Conservation (phyloP, 35 echinoderm and acorn worm genomes). For the Antedon bifida region DNA sequence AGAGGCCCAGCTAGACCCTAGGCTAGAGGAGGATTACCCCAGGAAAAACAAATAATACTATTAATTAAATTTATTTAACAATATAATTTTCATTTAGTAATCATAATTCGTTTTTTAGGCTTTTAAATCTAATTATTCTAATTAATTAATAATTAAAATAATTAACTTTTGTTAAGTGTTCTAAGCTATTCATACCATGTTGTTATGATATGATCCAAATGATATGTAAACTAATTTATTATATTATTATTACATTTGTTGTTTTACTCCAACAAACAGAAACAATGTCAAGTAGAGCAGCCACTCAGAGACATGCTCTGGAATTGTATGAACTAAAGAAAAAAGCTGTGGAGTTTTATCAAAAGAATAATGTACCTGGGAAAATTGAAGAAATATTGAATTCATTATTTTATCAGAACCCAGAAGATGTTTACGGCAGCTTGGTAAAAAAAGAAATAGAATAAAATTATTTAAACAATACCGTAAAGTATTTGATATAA, state of each 20-base stretch:
- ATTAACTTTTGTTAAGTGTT: too few species aligned
- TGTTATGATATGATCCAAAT: too few species aligned
- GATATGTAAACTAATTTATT: too few species aligned
- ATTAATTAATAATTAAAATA: too few species aligned
- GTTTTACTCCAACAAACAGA: not conserved
- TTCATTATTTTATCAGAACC: slow-evolving; percentile 83
- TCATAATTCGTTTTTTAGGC: too few species aligned
- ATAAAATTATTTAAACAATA: too few species aligned
- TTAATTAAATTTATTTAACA: too few species aligned
- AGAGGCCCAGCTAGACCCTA: not conserved
- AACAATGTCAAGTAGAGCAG: slow-evolving; percentile 69
- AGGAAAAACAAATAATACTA: too few species aligned
- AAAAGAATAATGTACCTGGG: slow-evolving; percentile 73
- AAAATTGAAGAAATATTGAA: slow-evolving; percentile 86
- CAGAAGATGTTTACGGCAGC: slow-evolving; percentile 88
- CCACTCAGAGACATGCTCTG: slow-evolving; percentile 73
- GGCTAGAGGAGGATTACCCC: not conserved
- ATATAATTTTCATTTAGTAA: too few species aligned
- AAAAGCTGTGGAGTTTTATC: slow-evolving; percentile 76
- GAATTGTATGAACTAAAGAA: slow-evolving; percentile 87
- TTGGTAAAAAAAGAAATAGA: slow-evolving; percentile 51
- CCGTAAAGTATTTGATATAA: too few species aligned
- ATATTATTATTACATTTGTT: not conserved
- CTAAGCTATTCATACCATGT: too few species aligned
- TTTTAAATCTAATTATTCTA: too few species aligned